These are phyloP conservation scores for Cynocephalus volans DNA, from an alignment of 2,113 vertebrate genomes.

Conservation along the genomic window DNA sequence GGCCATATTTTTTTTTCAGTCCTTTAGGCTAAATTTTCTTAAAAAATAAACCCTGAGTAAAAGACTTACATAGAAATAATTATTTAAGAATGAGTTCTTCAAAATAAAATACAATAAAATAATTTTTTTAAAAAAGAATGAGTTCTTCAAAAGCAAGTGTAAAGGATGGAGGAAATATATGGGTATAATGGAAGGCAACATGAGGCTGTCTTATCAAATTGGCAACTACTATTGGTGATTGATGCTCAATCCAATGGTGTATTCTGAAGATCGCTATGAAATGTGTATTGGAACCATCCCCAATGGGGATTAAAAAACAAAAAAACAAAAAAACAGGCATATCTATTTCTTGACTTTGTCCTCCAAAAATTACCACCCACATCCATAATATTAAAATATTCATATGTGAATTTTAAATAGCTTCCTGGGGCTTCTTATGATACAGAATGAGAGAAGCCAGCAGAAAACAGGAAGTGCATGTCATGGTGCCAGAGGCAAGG, in stretches of 20 bases:
- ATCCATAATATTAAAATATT: neutral
- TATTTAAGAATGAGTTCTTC: neutral
- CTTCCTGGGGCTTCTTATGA: neutral
- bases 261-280: neutral
- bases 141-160: neutral
- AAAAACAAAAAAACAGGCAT: too few species aligned
- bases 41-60: neutral
- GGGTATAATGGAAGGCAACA: neutral
- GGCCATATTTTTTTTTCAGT: neutral
- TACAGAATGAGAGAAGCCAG: neutral
- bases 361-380: neutral
- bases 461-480: neutral
- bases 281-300: neutral
- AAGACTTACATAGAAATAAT: neutral
- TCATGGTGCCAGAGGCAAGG: neutral
- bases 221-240: neutral
- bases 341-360: neutral
- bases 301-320: neutral
- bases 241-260: neutral
- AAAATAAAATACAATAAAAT: neutral
- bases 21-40: neutral
- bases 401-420: neutral
- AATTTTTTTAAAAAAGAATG: neutral
- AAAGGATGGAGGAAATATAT: neutral
- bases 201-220: neutral